Evolutionary conservation across 2,113 vertebrate species (phyloP).

Genomic region (Corythornis cristatus): DNA sequence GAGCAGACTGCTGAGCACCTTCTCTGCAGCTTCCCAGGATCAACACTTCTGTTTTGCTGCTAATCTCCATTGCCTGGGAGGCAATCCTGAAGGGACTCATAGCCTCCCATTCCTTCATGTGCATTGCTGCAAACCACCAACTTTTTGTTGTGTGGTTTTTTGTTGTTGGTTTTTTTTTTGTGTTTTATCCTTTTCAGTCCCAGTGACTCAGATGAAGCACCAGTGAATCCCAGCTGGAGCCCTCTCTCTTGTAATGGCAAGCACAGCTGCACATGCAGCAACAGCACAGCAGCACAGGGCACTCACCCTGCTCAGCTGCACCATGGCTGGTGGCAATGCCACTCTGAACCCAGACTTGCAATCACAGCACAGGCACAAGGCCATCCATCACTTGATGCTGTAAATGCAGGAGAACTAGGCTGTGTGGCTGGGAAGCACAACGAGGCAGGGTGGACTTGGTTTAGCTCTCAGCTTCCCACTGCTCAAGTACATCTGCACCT

Average conservation of each 20-base stretch:
- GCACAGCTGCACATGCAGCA: rapidly evolving
- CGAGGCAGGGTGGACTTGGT: background rate
- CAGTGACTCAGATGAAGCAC: background rate
- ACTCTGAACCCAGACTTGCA: rapidly evolving
- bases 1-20: conserved; percentile 33
- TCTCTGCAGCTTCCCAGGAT: background rate
- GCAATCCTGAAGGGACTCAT: background rate
- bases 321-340: background rate
- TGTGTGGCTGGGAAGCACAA: background rate
- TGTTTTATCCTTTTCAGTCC: background rate
- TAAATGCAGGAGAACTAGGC: background rate
- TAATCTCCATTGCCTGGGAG: background rate
- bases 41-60: background rate
- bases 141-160: background rate
- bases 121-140: background rate
- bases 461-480: background rate
- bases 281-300: rapidly evolving
- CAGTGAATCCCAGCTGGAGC: background rate
- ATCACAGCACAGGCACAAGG: rapidly evolving
- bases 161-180: no score
- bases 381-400: background rate
- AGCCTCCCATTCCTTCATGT: background rate
- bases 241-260: rapidly evolving
- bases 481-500: conserved; percentile 18
- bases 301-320: background rate